Evolutionary conservation across 2,797 vertebrate genomes (phyloP).

Genomic region (Hippoglossus hippoglossus): DNA sequence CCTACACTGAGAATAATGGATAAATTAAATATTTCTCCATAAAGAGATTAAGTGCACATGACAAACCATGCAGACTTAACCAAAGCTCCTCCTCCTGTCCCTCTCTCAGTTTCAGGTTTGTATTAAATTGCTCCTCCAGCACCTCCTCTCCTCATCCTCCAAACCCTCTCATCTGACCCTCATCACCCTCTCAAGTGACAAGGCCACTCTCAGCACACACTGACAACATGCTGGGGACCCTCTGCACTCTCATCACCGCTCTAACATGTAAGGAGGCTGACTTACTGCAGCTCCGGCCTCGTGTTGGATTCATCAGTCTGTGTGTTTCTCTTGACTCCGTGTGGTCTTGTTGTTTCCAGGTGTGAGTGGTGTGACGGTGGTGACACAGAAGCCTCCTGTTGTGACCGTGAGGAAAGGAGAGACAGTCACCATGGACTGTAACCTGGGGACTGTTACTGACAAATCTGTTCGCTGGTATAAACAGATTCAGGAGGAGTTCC

Average conservation of each 20-base stretch:
- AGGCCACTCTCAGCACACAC: constrained; percentile 42
- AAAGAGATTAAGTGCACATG: background rate
- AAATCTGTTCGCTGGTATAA: background rate
- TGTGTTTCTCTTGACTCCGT: constrained; percentile 50
- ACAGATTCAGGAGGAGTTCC: constrained; percentile 43
- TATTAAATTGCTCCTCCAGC: constrained; percentile 52
- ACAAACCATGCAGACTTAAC: background rate
- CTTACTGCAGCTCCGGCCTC: constrained; percentile 28
- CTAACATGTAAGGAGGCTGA: constrained; percentile 48
- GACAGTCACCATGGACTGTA: constrained; percentile 66
- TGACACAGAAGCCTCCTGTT: constrained; percentile 72
- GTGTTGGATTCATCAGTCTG: constrained; percentile 39
- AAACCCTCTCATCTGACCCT: constrained; percentile 44
- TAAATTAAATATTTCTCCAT: background rate
- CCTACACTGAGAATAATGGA: too few relatives aligned
- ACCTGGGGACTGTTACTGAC: constrained; percentile 43
- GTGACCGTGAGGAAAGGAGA: constrained; percentile 57
- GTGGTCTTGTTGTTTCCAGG: constrained; percentile 67
- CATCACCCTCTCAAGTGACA: constrained; percentile 47
- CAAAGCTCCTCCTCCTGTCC: constrained; percentile 47
- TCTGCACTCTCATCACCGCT: constrained; percentile 61
- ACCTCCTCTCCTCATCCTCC: constrained; percentile 55
- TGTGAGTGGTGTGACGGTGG: constrained; percentile 67
- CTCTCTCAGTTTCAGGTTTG: constrained; percentile 20
- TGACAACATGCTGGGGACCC: constrained; percentile 65